Conservation (phyloP, 2,113 vertebrate species). For the Alligator sinensis region DNA sequence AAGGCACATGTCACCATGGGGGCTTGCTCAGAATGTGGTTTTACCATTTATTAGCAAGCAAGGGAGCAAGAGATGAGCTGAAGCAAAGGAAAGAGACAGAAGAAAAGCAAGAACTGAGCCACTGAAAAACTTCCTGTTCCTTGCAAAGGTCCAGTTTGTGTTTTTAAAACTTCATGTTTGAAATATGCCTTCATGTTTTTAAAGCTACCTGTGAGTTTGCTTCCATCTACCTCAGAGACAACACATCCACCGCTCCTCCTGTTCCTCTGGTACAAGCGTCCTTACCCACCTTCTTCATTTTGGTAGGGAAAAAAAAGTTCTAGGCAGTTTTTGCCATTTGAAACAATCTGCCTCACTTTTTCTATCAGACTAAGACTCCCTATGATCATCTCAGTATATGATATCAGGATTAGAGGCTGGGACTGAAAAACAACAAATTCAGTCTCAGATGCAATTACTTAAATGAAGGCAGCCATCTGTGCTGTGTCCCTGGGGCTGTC, state of each 20-base stretch:
- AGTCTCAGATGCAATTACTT: background rate
- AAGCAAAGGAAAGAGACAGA: background rate
- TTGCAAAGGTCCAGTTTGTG: background rate
- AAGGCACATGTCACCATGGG: too few relatives aligned
- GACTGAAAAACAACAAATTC: background rate
- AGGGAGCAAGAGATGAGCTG: background rate
- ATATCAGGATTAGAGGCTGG: background rate
- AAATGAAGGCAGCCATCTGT: background rate
- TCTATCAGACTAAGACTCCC: background rate
- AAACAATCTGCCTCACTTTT: background rate
- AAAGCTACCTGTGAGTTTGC: fast-evolving
- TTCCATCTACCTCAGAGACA: background rate
- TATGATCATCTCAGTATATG: too few relatives aligned
- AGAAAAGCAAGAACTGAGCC: too few relatives aligned
- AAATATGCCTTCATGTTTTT: too few relatives aligned
- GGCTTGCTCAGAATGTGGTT: fast-evolving
- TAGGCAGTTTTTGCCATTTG: background rate
- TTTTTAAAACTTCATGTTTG: background rate
- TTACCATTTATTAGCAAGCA: fast-evolving
- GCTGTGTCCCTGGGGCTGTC: background rate
- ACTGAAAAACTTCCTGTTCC: background rate
- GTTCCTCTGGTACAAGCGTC: background rate
- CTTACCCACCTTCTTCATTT: background rate
- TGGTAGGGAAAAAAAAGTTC: too few relatives aligned
- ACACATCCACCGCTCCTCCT: background rate